These are phyloP conservation scores for Pomatorhinus ruficollis DNA, from an alignment of 2,113 vertebrate species.

Conservation along the genomic window DNA sequence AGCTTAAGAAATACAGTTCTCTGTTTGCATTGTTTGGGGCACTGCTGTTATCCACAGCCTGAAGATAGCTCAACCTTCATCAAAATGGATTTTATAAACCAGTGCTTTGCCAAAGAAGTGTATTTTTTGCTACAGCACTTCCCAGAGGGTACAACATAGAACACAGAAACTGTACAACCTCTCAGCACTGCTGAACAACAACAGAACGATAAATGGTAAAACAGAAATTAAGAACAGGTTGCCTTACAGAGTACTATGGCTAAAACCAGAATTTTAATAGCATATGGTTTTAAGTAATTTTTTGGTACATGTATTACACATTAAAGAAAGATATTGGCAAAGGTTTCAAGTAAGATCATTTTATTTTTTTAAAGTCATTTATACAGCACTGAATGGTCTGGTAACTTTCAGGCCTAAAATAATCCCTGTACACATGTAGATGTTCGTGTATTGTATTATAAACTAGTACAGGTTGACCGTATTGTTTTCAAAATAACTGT, in stretches of 20 bases:
- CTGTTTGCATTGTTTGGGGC: not conserved
- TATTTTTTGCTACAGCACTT: not conserved
- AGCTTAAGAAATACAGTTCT: not conserved
- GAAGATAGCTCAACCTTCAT: not conserved
- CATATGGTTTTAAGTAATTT: not conserved
- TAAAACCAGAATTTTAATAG: not conserved
- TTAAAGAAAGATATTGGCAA: not conserved
- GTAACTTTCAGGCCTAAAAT: not conserved
- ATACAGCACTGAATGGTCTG: not conserved
- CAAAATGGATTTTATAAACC: not conserved
- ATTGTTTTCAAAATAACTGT: not conserved
- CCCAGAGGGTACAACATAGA: not conserved
- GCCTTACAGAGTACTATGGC: not conserved
- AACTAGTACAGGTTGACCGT: not conserved
- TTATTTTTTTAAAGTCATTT: not conserved
- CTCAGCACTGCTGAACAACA: not conserved
- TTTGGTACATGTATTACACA: not conserved
- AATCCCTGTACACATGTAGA: not conserved
- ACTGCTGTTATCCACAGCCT: not conserved
- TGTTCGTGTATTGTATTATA: not conserved
- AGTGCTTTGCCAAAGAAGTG: not conserved
- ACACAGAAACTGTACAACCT: not conserved
- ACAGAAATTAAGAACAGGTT: not conserved
- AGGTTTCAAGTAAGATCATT: not conserved
- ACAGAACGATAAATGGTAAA: not conserved